These are phyloP conservation scores for Bombus impatiens DNA, from an alignment of 1,140 invertebrate genomes.

Conservation along the genomic window DNA sequence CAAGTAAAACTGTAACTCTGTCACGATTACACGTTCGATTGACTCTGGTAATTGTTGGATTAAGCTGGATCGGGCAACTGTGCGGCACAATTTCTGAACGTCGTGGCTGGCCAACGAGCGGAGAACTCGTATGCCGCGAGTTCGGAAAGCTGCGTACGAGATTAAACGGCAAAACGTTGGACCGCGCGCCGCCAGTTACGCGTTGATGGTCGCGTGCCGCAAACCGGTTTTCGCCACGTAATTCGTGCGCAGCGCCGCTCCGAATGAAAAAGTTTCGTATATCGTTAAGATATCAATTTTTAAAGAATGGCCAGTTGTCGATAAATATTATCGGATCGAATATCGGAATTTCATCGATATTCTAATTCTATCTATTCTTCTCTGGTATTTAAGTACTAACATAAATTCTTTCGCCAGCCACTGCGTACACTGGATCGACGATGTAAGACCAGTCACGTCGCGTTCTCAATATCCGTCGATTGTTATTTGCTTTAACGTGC, in stretches of 20 bases:
- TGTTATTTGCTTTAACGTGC: neutral
- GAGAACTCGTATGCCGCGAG: slow-evolving; percentile 4
- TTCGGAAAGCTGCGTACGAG: slow-evolving; percentile 32
- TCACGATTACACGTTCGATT: slow-evolving; percentile 21
- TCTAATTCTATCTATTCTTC: no score
- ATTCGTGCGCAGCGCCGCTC: neutral
- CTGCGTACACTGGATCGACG: no score
- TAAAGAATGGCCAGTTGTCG: no score
- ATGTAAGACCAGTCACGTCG: no score
- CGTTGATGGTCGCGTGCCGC: slow-evolving; percentile 6
- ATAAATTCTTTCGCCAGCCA: no score
- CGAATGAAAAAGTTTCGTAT: slow-evolving; percentile 10
- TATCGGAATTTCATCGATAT: no score
- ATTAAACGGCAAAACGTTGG: slow-evolving; percentile 25
- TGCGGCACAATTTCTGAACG: neutral
- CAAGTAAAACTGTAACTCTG: neutral
- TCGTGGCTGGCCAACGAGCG: neutral
- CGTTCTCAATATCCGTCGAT: neutral
- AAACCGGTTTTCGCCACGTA: slow-evolving; percentile 1
- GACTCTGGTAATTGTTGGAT: slow-evolving; percentile 42
- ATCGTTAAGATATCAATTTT: no score
- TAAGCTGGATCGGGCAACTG: neutral
- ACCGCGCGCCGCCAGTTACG: slow-evolving; percentile 19
- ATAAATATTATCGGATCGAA: no score
- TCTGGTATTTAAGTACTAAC: no score